A percentile compares a stretch with the other conserved stretches of the same genome.
Conservation (phyloP, 2,113 vertebrate species). For the Numida meleagris region DNA sequence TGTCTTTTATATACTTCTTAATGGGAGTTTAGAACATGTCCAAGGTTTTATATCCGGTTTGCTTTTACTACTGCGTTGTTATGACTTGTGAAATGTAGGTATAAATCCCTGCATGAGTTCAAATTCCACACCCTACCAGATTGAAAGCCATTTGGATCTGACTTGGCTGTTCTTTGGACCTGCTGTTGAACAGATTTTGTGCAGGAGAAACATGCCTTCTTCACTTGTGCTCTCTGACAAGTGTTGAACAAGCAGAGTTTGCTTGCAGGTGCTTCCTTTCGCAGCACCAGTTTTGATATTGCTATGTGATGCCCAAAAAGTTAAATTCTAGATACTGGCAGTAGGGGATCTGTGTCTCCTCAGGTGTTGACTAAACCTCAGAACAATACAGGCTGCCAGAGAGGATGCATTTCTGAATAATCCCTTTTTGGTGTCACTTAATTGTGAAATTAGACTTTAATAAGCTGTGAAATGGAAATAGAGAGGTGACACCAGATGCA, state of each 20-base stretch:
- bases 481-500: constrained; percentile 12
- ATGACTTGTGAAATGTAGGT: neutral
- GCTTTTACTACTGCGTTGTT: neutral
- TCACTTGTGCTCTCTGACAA: accelerated
- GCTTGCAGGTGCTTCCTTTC: neutral
- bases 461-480: constrained; percentile 13
- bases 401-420: neutral
- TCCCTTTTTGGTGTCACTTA: neutral
- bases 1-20: accelerated
- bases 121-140: neutral
- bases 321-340: neutral
- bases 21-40: neutral
- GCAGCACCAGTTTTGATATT: neutral
- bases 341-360: neutral
- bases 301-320: accelerated
- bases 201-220: neutral
- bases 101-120: neutral
- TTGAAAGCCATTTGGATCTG: accelerated
- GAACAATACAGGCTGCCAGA: neutral
- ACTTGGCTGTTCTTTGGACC: neutral
- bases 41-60: neutral
- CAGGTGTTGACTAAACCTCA: neutral
- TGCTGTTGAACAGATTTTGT: accelerated
- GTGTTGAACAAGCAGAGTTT: accelerated
- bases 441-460: neutral